Evolutionary conservation across 2,113 vertebrate genomes (phyloP).

Genomic region (Mystacornis crossleyi): DNA sequence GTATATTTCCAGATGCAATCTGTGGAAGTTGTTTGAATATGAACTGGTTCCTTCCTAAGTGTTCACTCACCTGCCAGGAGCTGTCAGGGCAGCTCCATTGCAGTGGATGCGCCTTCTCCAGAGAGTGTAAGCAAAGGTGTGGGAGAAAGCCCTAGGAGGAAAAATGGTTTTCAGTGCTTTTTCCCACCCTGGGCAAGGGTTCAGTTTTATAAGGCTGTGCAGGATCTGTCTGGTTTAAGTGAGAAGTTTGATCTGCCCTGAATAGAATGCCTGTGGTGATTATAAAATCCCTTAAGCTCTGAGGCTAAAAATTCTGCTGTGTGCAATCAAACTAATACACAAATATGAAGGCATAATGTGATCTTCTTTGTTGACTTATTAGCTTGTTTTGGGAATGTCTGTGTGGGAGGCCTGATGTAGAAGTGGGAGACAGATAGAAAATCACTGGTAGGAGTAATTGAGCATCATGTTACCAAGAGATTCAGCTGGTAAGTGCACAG

Average conservation of each 20-base stretch:
- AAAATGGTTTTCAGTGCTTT: not conserved
- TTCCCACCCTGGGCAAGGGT: rapidly evolving
- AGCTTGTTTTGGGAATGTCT: not conserved
- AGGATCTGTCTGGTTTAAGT: not conserved
- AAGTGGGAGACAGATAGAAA: not conserved
- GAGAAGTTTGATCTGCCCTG: not conserved
- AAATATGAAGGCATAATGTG: not conserved
- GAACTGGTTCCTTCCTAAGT: not conserved
- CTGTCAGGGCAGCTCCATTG: not conserved
- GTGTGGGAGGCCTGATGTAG: not conserved
- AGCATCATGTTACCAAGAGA: not conserved
- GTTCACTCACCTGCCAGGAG: not conserved
- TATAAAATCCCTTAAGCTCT: not conserved
- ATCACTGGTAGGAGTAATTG: not conserved
- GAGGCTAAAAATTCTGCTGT: not conserved
- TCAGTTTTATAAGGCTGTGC: not conserved
- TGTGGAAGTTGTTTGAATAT: not conserved
- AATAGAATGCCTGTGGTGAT: not conserved
- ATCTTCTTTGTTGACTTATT: not conserved
- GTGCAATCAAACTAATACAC: not conserved
- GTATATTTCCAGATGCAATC: not conserved
- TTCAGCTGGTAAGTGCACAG: not conserved
- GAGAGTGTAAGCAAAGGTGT: not conserved
- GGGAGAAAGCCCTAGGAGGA: not conserved
- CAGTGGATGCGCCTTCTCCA: not conserved